Conservation (phyloP, 2,113 vertebrate genomes). For the Xiphophorus maculatus region DNA sequence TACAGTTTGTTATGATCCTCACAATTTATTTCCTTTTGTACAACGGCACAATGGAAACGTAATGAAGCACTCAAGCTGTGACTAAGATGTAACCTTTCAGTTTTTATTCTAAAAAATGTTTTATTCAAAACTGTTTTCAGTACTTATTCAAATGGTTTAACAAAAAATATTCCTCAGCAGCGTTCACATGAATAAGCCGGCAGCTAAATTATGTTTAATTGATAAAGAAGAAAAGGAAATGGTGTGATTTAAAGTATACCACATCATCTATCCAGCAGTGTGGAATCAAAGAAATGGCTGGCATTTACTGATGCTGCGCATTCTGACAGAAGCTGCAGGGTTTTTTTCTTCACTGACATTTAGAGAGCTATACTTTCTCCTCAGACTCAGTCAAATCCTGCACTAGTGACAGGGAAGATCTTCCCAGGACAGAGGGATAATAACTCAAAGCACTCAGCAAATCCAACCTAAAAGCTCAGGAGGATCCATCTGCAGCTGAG, state of each 20-base stretch:
- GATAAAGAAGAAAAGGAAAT: neutral
- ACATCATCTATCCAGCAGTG: neutral
- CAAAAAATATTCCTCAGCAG: neutral
- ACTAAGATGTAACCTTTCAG: neutral
- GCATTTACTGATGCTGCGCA: neutral
- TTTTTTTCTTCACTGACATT: neutral
- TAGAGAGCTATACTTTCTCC: neutral
- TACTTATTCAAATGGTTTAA: neutral
- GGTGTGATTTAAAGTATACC: neutral
- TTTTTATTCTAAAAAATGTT: neutral
- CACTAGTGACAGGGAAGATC: neutral
- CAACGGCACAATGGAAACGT: neutral
- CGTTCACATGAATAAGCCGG: neutral
- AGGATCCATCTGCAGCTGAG: neutral
- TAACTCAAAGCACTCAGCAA: neutral
- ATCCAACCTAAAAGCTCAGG: neutral
- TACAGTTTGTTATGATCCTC: neutral
- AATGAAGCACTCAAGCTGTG: slow-evolving; percentile 1
- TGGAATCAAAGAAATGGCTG: neutral
- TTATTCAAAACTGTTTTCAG: neutral
- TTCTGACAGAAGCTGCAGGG: neutral
- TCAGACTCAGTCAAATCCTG: slow-evolving; percentile 3
- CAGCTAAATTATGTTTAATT: neutral
- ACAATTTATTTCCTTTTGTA: slow-evolving; percentile 23
- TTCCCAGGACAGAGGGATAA: neutral